These are phyloP conservation scores for Galeopterus variegatus DNA, from an alignment of 2,113 vertebrate genomes.

Conservation along the genomic window DNA sequence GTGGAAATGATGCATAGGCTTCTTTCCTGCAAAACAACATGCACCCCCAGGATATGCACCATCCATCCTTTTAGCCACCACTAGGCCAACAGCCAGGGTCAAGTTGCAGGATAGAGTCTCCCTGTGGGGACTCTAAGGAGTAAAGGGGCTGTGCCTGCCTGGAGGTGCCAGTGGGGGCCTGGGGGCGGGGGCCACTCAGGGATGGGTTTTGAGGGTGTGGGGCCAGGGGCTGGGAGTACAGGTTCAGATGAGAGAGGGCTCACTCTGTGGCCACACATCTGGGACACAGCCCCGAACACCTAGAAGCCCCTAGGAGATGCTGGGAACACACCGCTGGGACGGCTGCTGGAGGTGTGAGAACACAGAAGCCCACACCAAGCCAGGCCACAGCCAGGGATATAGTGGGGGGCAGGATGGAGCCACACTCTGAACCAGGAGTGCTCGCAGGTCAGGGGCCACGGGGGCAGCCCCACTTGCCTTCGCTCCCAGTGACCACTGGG, in stretches of 20 bases:
- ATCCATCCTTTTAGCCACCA: too few species aligned
- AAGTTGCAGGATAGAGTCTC: not conserved
- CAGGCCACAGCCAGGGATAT: too few species aligned
- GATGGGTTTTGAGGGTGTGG: not conserved
- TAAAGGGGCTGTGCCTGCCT: not conserved
- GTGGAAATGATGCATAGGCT: not conserved
- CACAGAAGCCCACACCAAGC: too few species aligned
- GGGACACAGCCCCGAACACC: not conserved
- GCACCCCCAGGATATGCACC: not conserved
- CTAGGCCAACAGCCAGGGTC: not conserved
- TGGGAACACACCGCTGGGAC: not conserved
- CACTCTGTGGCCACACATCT: not conserved
- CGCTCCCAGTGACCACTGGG: not conserved
- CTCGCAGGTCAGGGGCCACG: too few species aligned
- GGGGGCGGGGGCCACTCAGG: not conserved
- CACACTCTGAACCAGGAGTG: not conserved
- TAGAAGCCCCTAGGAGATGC: not conserved
- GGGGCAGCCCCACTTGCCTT: too few species aligned
- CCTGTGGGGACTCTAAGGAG: not conserved
- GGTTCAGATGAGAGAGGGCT: not conserved
- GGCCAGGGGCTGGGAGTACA: not conserved
- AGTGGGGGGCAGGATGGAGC: accelerated
- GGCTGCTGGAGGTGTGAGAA: not conserved
- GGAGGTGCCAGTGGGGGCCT: not conserved
- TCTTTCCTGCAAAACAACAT: not conserved